phyloP scores from a whole-genome alignment of 2,888 invertebrate species.

The Apoda limacodes region DNA sequence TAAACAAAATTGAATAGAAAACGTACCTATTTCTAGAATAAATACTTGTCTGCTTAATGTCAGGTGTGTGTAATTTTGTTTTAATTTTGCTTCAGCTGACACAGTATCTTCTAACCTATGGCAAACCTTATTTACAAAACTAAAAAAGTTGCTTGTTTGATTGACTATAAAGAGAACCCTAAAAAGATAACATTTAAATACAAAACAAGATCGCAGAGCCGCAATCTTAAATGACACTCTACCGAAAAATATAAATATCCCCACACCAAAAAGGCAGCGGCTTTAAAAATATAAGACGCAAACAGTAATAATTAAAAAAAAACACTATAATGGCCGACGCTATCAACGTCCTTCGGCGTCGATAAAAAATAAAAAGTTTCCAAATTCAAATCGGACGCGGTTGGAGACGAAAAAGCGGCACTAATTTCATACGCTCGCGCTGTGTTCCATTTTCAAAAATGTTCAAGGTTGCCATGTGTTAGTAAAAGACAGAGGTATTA shows the following conservation, averaged over 20 bases:
- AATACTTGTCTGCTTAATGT: too few species aligned
- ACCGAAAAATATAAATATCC: constrained; percentile 34
- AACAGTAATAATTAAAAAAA: constrained; percentile 53
- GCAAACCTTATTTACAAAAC: too few species aligned
- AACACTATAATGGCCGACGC: constrained; percentile 49
- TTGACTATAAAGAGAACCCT: too few species aligned
- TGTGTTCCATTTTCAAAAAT: constrained; percentile 57
- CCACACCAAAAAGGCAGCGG: constrained; percentile 21
- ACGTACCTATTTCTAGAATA: too few species aligned
- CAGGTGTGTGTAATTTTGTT: too few species aligned
- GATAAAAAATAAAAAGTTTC: constrained; percentile 39
- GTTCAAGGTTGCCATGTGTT: constrained; percentile 25
- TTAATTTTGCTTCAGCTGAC: too few species aligned
- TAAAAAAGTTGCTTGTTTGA: too few species aligned
- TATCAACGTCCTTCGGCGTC: constrained; percentile 37
- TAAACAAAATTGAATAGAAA: too few species aligned
- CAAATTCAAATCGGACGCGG: constrained; percentile 56
- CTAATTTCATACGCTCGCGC: constrained; percentile 62
- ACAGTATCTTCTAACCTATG: too few species aligned
- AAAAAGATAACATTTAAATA: too few species aligned
- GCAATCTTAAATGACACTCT: constrained; percentile 42
- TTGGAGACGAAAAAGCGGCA: constrained; percentile 60
- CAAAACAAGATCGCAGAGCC: constrained; percentile 21
- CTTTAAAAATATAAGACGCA: constrained; percentile 24
- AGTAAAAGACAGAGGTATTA: constrained; percentile 31